Base-by-base conservation (phyloP, 2,888 invertebrate species). In the Aphelenchoides bicaudatus region DNA sequence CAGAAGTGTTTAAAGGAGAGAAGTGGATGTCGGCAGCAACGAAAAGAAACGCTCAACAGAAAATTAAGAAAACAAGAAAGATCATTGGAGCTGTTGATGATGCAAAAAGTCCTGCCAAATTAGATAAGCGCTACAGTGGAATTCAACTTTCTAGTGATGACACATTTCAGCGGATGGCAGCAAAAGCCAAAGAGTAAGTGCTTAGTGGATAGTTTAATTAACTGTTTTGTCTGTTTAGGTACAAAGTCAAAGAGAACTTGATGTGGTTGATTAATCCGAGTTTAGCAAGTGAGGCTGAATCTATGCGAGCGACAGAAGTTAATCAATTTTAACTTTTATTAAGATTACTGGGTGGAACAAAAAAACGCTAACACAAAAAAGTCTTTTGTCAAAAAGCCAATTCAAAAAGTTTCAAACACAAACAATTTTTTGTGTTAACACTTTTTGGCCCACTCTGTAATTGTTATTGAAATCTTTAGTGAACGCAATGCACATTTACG, bases 401-500 rank as follows among this genome's bases (percentile, higher is more conserved):
- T n/a, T n/a, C n/a, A n/a, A n/a, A n/a, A n/a, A n/a, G n/a, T n/a
- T n/a, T n/a, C n/a, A n/a, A n/a, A n/a, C n/a, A n/a, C n/a, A n/a
- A n/a, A n/a, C n/a, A n/a, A n/a, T n/a, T n/a, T n/a, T n/a, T n/a
- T n/a, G n/a, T n/a, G n/a, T n/a, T n/a, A n/a, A n/a, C n/a, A n/a
- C n/a, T n/a, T n/a, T n/a, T n/a, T n/a, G n/a, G n/a, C n/a, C n/a
- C n/a, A n/a, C n/a, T n/a, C n/a, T n/a, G n/a, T n/a, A n/a, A n/a
- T n/a, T n/a, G n/a, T n/a, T n/a, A n/a, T n/a, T n/a, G n/a, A n/a
- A n/a, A n/a, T n/a, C n/a, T n/a, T n/a, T n/a, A n/a, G n/a, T n/a
- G n/a, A 50, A 50, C 34, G 50, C 50, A 3, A 10, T 50, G 5
- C 21, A 50, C 34, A 13, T 19, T 8, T 38, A 6, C 16, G 37